Conservation (phyloP, 1,140 invertebrate genomes). For the Trypoxylus dichotomus region DNA sequence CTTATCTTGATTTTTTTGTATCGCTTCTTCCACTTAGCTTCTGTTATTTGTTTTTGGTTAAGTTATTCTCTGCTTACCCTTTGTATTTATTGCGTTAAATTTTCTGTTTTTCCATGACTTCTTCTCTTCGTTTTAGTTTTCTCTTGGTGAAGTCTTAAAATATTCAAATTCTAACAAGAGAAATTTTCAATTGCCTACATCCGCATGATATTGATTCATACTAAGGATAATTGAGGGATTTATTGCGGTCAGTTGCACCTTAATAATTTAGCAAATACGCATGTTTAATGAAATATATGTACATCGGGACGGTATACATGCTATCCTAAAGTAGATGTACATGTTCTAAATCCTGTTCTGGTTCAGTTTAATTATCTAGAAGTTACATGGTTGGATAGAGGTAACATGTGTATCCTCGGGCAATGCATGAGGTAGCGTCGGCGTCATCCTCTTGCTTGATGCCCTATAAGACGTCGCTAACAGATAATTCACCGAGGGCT, state of each 20-base stretch:
- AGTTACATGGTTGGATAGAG: conserved; percentile 33
- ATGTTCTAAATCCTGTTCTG: conserved; percentile 24
- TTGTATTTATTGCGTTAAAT: no score
- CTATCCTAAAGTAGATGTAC: conserved; percentile 28
- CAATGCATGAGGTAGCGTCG: background rate
- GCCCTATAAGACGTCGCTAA: background rate
- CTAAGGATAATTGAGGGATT: conserved; percentile 33
- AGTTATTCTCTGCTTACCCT: no score
- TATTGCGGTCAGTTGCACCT: conserved; percentile 38
- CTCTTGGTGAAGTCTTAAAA: background rate
- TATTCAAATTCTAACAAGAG: background rate
- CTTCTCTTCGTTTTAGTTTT: no score
- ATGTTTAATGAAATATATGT: conserved; percentile 31
- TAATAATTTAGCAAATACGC: conserved; percentile 36
- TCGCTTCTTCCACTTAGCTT: no score
- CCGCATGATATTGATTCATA: conserved; percentile 34
- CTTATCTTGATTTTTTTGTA: no score
- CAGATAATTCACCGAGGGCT: conserved; percentile 3
- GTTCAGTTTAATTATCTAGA: conserved; percentile 38
- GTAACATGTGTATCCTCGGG: conserved; percentile 36
- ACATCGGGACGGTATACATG: background rate
- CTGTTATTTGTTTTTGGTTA: no score
- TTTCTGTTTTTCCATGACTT: no score
- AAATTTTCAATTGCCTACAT: background rate
- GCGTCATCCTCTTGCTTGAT: background rate